Conservation (phyloP, 2,797 vertebrate species). For the Chloroceryle inda region DNA sequence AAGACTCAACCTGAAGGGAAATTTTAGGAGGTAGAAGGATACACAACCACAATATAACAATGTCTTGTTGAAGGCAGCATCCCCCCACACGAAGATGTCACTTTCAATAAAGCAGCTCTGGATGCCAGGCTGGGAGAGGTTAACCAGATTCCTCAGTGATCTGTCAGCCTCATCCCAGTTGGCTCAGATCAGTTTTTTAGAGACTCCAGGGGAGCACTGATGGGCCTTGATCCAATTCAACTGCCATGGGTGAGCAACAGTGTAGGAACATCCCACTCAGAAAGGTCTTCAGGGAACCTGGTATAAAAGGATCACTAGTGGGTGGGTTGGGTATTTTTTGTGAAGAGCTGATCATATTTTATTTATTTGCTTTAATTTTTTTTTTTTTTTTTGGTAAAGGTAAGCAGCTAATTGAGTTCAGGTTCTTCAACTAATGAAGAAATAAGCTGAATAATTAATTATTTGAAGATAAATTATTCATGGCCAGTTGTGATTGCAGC, state of each 20-base stretch:
- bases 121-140: neutral
- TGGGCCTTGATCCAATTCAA: neutral
- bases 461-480: constrained; percentile 63
- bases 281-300: neutral
- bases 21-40: neutral
- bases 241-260: neutral
- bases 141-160: neutral
- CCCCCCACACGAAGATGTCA: rapidly evolving
- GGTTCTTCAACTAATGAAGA: constrained; percentile 71
- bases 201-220: rapidly evolving
- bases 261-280: rapidly evolving
- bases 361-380: neutral
- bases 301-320: neutral
- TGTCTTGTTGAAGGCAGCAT: neutral
- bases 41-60: rapidly evolving
- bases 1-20: rapidly evolving
- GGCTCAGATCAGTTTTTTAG: neutral
- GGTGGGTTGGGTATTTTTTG: neutral
- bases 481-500: constrained; percentile 12
- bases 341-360: constrained; percentile 9
- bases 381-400: neutral
- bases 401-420: constrained; percentile 51
- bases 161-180: neutral
- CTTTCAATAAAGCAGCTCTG: neutral
- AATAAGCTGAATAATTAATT: constrained; percentile 73